These are phyloP conservation scores for Petaurus breviceps DNA, from an alignment of 2,113 vertebrate genomes.

Conservation along the genomic window DNA sequence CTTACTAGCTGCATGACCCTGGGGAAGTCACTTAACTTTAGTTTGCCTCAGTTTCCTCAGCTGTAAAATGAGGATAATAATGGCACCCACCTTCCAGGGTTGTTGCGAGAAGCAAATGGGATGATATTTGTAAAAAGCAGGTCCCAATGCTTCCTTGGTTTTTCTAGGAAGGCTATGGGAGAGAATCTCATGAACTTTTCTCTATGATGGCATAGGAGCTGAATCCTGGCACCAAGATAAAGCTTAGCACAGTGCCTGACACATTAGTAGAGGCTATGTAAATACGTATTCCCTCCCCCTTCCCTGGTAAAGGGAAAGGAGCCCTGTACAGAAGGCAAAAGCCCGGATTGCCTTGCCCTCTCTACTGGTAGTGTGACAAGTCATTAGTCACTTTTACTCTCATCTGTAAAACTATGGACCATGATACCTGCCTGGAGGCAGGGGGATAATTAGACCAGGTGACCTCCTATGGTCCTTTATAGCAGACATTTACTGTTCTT, in stretches of 20 bases:
- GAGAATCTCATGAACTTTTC: background rate
- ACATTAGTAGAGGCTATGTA: background rate
- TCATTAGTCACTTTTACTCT: background rate
- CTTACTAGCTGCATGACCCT: too few species aligned
- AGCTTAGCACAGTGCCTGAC: background rate
- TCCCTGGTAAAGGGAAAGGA: background rate
- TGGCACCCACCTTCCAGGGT: background rate
- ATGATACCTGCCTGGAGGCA: conserved; percentile 6
- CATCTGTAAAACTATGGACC: background rate
- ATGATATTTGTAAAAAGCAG: background rate
- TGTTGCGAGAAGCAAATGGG: background rate
- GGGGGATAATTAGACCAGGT: background rate
- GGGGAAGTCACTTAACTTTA: too few species aligned
- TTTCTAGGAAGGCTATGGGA: background rate
- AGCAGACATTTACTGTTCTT: conserved; percentile 10
- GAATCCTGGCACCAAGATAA: background rate
- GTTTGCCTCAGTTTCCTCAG: background rate
- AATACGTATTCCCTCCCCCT: background rate
- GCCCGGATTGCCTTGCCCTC: background rate
- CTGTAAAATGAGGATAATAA: background rate
- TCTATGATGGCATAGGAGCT: background rate
- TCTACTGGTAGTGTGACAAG: background rate
- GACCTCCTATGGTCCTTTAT: background rate
- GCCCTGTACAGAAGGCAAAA: background rate
- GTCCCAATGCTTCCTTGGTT: background rate